These are phyloP conservation scores for Melanogrammus aeglefinus DNA, from an alignment of 2,797 vertebrate species.

Conservation along the genomic window DNA sequence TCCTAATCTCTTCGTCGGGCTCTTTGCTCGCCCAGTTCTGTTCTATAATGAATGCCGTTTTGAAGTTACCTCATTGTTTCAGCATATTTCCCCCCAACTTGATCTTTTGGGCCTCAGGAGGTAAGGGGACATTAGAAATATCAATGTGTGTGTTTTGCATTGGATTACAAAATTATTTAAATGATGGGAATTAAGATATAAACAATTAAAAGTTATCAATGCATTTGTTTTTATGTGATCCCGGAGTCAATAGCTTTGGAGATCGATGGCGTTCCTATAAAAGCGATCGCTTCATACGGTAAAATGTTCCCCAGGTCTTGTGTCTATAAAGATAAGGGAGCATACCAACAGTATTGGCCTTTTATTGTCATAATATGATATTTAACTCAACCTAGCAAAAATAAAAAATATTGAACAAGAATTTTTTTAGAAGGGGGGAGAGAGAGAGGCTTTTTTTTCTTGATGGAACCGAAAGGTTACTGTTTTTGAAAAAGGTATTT, in stretches of 20 bases:
- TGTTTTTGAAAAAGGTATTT: conserved; percentile 33
- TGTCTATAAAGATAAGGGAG: neutral
- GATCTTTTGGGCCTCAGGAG: conserved; percentile 11
- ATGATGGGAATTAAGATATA: neutral
- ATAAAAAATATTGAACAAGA: neutral
- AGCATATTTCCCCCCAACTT: conserved; percentile 16
- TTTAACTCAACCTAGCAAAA: neutral
- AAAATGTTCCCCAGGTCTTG: neutral
- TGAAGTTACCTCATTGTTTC: conserved; percentile 33
- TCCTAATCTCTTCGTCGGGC: conserved; percentile 52
- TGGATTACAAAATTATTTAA: neutral
- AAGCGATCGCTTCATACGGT: neutral
- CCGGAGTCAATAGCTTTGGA: neutral
- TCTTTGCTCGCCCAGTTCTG: conserved; percentile 14
- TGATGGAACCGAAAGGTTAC: conserved; percentile 24
- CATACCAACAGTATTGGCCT: neutral
- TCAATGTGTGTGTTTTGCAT: conserved; percentile 8
- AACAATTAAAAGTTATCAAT: neutral
- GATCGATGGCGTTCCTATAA: neutral
- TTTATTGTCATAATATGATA: neutral
- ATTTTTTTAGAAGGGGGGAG: conserved; percentile 35
- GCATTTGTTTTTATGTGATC: neutral
- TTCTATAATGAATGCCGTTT: conserved; percentile 39
- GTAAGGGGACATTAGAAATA: neutral
- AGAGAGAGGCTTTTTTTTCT: conserved; percentile 45